Conservation (phyloP, 2,797 vertebrate species). For the Sebastes hopkinsi region DNA sequence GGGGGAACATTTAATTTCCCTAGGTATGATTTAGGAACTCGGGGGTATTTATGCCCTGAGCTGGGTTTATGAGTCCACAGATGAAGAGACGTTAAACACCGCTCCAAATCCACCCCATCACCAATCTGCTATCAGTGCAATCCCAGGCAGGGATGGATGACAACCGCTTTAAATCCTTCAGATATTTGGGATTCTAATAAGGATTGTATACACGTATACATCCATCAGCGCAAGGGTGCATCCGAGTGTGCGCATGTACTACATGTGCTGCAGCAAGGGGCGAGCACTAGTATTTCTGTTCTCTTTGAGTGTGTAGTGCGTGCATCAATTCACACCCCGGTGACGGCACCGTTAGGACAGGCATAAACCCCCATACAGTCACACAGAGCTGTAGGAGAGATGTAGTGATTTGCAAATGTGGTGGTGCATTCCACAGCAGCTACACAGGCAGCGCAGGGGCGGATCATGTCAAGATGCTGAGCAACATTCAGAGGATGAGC, state of each 20-base stretch:
- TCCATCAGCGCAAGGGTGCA: conserved; percentile 4
- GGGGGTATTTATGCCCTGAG: conserved; percentile 63
- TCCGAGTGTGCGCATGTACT: neutral
- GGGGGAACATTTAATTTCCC: conserved; percentile 63
- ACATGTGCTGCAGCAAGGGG: neutral
- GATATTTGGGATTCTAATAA: conserved; percentile 47
- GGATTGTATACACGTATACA: conserved; percentile 21
- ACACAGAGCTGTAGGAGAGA: conserved; percentile 9
- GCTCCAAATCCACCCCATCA: conserved; percentile 61
- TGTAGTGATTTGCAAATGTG: conserved; percentile 22
- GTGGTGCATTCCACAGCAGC: conserved; percentile 11
- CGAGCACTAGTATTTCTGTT: neutral
- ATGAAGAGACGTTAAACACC: conserved; percentile 68
- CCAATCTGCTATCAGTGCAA: conserved; percentile 54
- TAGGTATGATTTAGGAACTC: conserved; percentile 61
- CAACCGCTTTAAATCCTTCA: conserved; percentile 47
- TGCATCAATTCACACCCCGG: conserved; percentile 4
- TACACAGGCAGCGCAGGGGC: conserved; percentile 1
- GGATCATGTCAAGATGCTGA: conserved; percentile 30
- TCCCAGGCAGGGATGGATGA: conserved; percentile 52
- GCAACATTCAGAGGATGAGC: conserved; percentile 29
- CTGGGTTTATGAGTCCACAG: conserved; percentile 67
- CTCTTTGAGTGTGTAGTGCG: neutral
- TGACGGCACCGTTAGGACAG: conserved; percentile 4
- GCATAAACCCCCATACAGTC: conserved; percentile 6